These are phyloP conservation scores for Crotalus helleri DNA, from an alignment of 2,113 vertebrate species.

Conservation along the genomic window DNA sequence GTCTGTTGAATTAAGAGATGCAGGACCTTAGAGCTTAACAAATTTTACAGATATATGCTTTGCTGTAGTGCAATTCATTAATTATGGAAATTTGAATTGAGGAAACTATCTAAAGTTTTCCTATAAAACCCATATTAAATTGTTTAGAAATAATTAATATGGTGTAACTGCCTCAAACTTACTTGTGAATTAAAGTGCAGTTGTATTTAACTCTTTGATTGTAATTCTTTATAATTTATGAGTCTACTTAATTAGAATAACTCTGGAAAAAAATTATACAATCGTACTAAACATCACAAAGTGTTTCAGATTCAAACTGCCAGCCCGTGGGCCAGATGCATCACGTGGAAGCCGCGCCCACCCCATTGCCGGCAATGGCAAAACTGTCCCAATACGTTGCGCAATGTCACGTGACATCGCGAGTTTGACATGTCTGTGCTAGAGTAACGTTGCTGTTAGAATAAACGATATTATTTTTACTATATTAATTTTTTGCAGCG, in stretches of 20 bases:
- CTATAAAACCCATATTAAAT: not conserved
- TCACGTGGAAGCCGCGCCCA: too few species aligned
- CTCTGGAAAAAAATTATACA: not conserved
- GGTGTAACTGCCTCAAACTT: not conserved
- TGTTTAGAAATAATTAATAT: not conserved
- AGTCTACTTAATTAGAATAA: not conserved
- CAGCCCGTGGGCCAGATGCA: too few species aligned
- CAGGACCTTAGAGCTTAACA: not conserved
- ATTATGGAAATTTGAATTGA: not conserved
- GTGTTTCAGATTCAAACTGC: fast-evolving
- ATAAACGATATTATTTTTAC: too few species aligned
- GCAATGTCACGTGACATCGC: too few species aligned
- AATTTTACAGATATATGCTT: not conserved
- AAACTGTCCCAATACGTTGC: too few species aligned
- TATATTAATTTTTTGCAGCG: too few species aligned
- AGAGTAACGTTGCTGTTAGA: not conserved
- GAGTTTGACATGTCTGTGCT: not conserved
- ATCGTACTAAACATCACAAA: not conserved
- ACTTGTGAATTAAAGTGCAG: not conserved
- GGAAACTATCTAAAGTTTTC: not conserved
- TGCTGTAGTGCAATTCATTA: not conserved
- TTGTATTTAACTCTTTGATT: not conserved
- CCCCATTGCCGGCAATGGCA: too few species aligned
- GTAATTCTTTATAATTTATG: not conserved
- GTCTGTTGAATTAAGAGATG: not conserved